Evolutionary conservation across 2,113 vertebrate genomes (phyloP).

Genomic region (Caretta caretta): DNA sequence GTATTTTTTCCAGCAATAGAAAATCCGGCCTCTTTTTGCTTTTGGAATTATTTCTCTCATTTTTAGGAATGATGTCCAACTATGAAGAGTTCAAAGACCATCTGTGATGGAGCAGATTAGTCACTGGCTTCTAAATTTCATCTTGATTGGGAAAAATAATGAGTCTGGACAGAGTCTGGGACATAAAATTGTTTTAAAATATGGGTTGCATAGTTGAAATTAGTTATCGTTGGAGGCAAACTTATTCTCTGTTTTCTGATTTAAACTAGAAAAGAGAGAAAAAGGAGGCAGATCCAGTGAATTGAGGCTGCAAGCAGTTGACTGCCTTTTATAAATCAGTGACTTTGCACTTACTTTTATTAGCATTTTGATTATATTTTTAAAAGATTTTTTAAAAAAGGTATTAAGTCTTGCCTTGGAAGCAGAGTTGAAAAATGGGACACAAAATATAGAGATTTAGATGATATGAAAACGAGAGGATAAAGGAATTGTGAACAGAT

Average conservation of each 20-base stretch:
- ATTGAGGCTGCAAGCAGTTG: background rate
- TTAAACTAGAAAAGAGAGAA: background rate
- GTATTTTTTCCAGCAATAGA: background rate
- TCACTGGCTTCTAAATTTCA: conserved; percentile 31
- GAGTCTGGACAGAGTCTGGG: background rate
- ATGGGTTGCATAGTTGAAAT: background rate
- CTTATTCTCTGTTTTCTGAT: background rate
- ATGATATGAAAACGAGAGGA: background rate
- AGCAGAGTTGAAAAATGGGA: background rate
- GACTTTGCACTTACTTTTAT: background rate
- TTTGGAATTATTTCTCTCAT: background rate
- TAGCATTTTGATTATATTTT: background rate
- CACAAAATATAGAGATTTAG: background rate
- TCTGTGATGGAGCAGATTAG: conserved; percentile 10
- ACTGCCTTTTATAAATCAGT: background rate
- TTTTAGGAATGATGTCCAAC: background rate
- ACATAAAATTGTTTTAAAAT: background rate
- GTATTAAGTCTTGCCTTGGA: background rate
- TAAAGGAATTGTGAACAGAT: background rate
- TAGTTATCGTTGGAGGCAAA: background rate
- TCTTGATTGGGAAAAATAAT: conserved; percentile 22
- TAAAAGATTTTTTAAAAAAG: background rate
- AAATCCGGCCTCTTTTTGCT: background rate
- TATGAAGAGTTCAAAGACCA: conserved; percentile 23
- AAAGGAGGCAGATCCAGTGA: background rate